Evolutionary conservation across 2,797 vertebrate species (phyloP).

Genomic region (Aldrovandia affinis): DNA sequence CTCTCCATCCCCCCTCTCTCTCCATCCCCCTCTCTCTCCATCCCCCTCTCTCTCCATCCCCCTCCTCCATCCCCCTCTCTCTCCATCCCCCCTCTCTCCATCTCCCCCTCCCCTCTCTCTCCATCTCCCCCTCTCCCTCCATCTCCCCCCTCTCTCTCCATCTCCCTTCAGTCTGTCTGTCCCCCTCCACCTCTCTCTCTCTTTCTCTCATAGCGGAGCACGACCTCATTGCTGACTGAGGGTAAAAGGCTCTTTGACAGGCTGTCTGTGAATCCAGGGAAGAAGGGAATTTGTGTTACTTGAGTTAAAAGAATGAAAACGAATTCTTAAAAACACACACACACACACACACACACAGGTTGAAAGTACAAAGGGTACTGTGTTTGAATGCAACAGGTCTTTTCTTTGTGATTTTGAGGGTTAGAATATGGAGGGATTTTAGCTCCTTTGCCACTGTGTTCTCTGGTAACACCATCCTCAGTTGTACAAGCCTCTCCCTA

Average conservation of each 20-base stretch:
- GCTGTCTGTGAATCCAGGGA: background rate
- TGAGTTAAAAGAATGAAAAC: background rate
- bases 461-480: background rate
- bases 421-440: slow-evolving; percentile 19
- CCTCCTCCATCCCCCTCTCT: too few relatives aligned
- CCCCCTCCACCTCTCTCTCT: background rate
- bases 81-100: background rate
- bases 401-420: slow-evolving; percentile 40
- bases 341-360: background rate
- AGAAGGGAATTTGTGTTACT: background rate
- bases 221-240: slow-evolving; percentile 1
- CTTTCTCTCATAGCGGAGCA: background rate
- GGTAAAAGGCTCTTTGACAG: background rate
- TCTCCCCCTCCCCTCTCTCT: too few relatives aligned
- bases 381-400: slow-evolving; percentile 9
- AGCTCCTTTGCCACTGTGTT: background rate
- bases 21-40: background rate
- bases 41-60: background rate
- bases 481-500: background rate
- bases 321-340: background rate
- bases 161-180: background rate
- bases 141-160: background rate
- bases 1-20: background rate
- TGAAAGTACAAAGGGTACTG: slow-evolving; percentile 5
- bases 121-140: background rate